Percentiles rank a stretch among this genome's conserved stretches.
Conservation (phyloP, 2,113 vertebrate genomes). For the Eptatretus burgeri region DNA sequence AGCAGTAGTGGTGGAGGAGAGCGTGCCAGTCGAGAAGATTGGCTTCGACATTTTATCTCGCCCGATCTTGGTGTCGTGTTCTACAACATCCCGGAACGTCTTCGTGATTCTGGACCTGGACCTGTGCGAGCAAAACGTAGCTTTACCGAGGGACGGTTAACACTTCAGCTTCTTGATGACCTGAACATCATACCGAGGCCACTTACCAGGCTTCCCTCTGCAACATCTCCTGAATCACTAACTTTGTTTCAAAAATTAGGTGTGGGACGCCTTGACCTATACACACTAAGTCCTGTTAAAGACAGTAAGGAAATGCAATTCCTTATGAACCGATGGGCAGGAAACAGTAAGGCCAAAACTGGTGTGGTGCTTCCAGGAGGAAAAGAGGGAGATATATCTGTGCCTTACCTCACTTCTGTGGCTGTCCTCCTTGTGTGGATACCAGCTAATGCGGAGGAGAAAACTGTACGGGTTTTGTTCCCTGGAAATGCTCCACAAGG, state of each 20-base stretch:
- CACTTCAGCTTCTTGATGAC: constrained; percentile 60
- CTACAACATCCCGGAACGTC: constrained; percentile 78
- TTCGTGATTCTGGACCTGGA: constrained; percentile 42
- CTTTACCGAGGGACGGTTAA: constrained; percentile 73
- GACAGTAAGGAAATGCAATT: constrained; percentile 99
- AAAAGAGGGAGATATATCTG: constrained; percentile 90
- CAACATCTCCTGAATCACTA: constrained; percentile 49
- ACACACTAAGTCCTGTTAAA: constrained; percentile 71
- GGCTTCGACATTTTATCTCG: constrained; percentile 85
- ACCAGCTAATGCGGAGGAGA: constrained; percentile 62
- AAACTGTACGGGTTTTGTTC: constrained; percentile 79
- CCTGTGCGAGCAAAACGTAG: constrained; percentile 40
- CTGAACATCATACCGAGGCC: constrained; percentile 68
- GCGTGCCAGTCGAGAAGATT: constrained; percentile 50
- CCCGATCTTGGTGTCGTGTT: constrained; percentile 87
- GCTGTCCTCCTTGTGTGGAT: constrained; percentile 89
- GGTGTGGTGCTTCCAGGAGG: constrained; percentile 57
- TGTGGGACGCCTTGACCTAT: constrained; percentile 85
- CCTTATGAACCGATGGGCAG: constrained; percentile 94
- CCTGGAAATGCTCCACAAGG: constrained; percentile 93
- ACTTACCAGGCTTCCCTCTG: constrained; percentile 55
- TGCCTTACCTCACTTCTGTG: constrained; percentile 85
- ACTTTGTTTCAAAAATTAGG: constrained; percentile 91
- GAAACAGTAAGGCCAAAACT: constrained; percentile 94
- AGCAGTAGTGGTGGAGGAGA: constrained; percentile 44